phyloP scores from a whole-genome alignment of 2,797 vertebrate genomes.

The Thunnus albacares region DNA sequence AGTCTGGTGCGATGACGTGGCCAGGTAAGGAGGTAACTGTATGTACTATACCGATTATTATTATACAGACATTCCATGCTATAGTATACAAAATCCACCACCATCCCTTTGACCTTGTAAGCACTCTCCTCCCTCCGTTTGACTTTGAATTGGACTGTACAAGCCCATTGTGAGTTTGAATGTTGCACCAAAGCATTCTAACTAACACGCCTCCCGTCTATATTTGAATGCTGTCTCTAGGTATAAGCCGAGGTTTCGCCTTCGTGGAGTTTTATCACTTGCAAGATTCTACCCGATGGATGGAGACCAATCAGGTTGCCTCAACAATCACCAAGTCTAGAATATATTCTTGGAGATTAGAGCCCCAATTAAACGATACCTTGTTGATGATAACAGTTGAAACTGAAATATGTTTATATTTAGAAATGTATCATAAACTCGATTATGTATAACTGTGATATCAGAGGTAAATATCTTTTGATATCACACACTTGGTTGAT shows the following conservation, averaged over 20 bases:
- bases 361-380: conserved; percentile 44
- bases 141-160: conserved; percentile 61
- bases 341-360: conserved; percentile 83
- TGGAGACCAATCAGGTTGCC: conserved; percentile 99
- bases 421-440: not conserved
- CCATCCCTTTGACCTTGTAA: conserved; percentile 82
- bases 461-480: conserved; percentile 24
- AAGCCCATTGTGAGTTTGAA: conserved; percentile 95
- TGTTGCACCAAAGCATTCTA: conserved; percentile 88
- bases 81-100: conserved; percentile 90
- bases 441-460: conserved; percentile 28
- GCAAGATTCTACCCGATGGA: conserved; percentile 99
- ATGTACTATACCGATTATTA: conserved; percentile 31
- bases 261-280: conserved; percentile 99
- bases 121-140: conserved; percentile 33
- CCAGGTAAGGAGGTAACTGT: conserved; percentile 63
- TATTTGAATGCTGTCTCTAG: conserved; percentile 99
- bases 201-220: conserved; percentile 99
- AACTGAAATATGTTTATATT: conserved; percentile 38
- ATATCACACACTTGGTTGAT: conserved; percentile 29
- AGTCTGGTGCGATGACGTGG: conserved; percentile 40
- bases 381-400: not conserved
- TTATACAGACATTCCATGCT: conserved; percentile 87
- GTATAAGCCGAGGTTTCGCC: conserved; percentile 99
- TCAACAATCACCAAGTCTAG: conserved; percentile 98